Conservation (phyloP, 2,888 invertebrate genomes). For the Habroteleia sp. region DNA sequence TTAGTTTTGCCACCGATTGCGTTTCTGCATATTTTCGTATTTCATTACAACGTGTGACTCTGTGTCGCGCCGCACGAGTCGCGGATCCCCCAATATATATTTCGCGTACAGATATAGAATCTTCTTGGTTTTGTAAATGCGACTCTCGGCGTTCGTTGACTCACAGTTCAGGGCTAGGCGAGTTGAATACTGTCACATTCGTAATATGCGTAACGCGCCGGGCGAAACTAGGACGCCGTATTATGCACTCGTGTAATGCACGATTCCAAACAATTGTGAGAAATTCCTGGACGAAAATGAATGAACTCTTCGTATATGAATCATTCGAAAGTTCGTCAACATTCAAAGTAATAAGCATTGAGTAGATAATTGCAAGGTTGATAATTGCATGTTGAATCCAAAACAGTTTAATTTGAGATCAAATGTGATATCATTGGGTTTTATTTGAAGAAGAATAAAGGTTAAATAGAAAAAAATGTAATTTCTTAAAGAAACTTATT, state of each 20-base stretch:
- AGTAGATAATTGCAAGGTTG: no score
- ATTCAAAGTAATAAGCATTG: no score
- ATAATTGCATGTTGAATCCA: no score
- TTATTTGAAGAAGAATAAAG: no score
- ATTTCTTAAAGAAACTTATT: no score
- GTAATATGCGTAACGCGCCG: slow-evolving; percentile 57
- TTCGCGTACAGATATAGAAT: slow-evolving; percentile 62
- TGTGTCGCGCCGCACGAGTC: slow-evolving; percentile 13
- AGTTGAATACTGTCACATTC: slow-evolving; percentile 62
- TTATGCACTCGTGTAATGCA: slow-evolving; percentile 47
- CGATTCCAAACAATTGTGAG: slow-evolving; percentile 59
- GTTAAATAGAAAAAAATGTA: no score
- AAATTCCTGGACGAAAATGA: slow-evolving; percentile 41
- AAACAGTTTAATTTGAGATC: no score
- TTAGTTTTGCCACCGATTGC: not conserved
- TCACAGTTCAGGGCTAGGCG: slow-evolving; percentile 65
- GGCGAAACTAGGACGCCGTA: slow-evolving; percentile 61
- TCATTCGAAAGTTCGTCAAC: no score
- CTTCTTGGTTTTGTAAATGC: slow-evolving; percentile 61
- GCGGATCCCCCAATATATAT: slow-evolving; percentile 59
- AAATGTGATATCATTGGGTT: no score
- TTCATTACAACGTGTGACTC: slow-evolving; percentile 33
- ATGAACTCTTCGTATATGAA: slow-evolving; percentile 26
- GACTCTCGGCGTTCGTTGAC: slow-evolving; percentile 63
- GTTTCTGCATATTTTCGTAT: slow-evolving; percentile 30